Evolutionary conservation across 2,888 invertebrate genomes (phyloP).

Genomic region (Meteorus cinctellus): DNA sequence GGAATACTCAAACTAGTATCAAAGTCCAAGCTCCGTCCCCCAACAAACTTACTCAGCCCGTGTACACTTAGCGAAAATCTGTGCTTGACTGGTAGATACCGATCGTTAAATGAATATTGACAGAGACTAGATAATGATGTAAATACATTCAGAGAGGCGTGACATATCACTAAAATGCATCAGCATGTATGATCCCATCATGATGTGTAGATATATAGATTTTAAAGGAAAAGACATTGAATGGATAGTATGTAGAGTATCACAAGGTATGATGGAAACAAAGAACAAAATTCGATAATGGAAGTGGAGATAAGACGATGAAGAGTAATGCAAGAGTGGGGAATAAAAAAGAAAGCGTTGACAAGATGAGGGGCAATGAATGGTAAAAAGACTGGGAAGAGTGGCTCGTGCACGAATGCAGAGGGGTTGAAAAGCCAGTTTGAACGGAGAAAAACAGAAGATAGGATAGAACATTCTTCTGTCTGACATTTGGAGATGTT

Average conservation of each 20-base stretch:
- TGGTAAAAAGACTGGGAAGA: slow-evolving; percentile 9
- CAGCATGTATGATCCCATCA: background rate
- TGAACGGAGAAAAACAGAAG: slow-evolving; percentile 19
- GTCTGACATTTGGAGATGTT: slow-evolving; percentile 33
- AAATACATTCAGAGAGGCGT: background rate
- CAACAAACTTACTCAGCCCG: background rate
- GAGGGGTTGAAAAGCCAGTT: slow-evolving; percentile 18
- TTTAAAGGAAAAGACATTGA: background rate
- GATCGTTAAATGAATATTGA: slow-evolving; percentile 17
- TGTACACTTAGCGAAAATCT: slow-evolving; percentile 3
- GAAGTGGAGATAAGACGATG: slow-evolving; percentile 24
- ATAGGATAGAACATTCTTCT: slow-evolving; percentile 31
- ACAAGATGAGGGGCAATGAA: slow-evolving; percentile 15
- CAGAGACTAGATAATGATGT: background rate
- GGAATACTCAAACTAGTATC: slow-evolving; percentile 13
- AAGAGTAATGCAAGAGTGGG: slow-evolving; percentile 28
- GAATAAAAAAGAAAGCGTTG: slow-evolving; percentile 9
- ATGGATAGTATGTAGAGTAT: background rate
- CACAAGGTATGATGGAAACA: slow-evolving; percentile 8
- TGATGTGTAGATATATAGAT: background rate
- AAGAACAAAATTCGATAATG: slow-evolving; percentile 29
- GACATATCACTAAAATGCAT: background rate
- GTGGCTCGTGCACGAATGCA: slow-evolving; percentile 3
- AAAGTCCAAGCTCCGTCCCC: slow-evolving; percentile 4
- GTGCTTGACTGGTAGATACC: background rate